Base-by-base conservation (phyloP, 2,797 vertebrate species). In the Loriculus beryllinus region DNA sequence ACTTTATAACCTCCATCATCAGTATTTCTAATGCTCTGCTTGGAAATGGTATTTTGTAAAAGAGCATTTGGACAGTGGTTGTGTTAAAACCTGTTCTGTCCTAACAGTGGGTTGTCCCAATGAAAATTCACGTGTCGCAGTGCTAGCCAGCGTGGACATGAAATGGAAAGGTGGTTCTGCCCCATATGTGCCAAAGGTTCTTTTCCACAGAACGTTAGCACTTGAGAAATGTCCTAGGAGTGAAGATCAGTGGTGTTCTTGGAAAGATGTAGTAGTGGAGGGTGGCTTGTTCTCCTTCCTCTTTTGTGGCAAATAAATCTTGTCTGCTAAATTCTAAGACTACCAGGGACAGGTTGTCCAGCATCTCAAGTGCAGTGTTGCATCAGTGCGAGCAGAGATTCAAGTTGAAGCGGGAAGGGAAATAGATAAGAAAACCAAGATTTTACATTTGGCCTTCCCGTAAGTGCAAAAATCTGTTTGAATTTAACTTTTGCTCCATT, bases 391-490 rank as follows among this genome's bases (percentile, higher is more conserved):
- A 83, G 25, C 6, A 3, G 23, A 75, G 20, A 62, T 65, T 62
- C 7, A 6, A 9, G 7, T 47, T 54, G n/a, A n/a, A n/a, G n/a
- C n/a, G n/a, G 22, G 17, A 33, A 33, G 14, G 16, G 19, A 88
- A 85, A 26, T 0, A 49, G 7, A 15, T 5, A 78, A 68, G 5
- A 0, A 1, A 68, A 86, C 19, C 0, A 64, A 52, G 22, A 35
- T n/a, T 12, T 76, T 47, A 4, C 10, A 5, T 5, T 78, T 47
- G 21, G 4, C 1, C 0, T 6, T 65, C 17, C 6, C 54, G 47
- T 63, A 37, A 26, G 14, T 43, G 16, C 23, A 37, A 65, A 37
- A 10, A 7, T 25, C 13, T 49, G 6, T 14, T 78, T 28, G 42
- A 75, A 8, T 86, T 88, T n/a, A 25, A 42, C 19, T 79, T 86